Percentiles rank a stretch among this genome's conserved stretches.
These are phyloP conservation scores for Celastrina argiolus DNA, from an alignment of 2,888 invertebrate genomes.

Conservation along the genomic window DNA sequence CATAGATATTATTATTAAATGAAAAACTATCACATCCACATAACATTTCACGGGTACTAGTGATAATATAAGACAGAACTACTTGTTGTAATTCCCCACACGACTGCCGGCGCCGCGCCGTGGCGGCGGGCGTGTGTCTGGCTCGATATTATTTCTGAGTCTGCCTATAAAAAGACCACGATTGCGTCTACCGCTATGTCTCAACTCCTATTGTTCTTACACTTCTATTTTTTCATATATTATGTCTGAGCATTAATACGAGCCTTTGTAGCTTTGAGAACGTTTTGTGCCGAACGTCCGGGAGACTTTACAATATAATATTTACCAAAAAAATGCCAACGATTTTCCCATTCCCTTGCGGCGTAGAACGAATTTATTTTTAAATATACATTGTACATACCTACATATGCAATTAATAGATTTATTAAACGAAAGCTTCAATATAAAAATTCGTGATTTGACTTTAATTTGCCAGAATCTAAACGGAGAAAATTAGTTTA, in stretches of 20 bases:
- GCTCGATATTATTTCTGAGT: constrained; percentile 55
- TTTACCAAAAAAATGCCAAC: not conserved
- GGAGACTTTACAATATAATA: not conserved
- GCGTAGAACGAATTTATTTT: not conserved
- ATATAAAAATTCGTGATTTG: not conserved
- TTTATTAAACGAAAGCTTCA: not conserved
- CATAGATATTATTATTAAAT: no score
- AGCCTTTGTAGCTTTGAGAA: not conserved
- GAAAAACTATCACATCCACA: no score
- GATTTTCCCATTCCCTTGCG: not conserved
- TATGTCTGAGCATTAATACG: constrained; percentile 11
- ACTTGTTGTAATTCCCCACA: constrained; percentile 15
- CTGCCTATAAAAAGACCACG: constrained; percentile 61
- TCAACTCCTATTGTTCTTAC: constrained; percentile 35
- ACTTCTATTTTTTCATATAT: constrained; percentile 27
- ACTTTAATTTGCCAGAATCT: not conserved
- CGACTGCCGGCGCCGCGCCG: constrained; percentile 14
- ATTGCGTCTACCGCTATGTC: constrained; percentile 57
- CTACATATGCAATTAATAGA: not conserved
- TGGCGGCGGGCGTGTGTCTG: constrained; percentile 46
- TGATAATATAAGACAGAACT: no score
- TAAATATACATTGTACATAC: not conserved
- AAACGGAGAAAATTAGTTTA: not conserved
- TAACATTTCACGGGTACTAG: no score
- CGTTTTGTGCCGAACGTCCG: no score